phyloP scores from a whole-genome alignment of 2,797 vertebrate species.

The Limosa lapponica region DNA sequence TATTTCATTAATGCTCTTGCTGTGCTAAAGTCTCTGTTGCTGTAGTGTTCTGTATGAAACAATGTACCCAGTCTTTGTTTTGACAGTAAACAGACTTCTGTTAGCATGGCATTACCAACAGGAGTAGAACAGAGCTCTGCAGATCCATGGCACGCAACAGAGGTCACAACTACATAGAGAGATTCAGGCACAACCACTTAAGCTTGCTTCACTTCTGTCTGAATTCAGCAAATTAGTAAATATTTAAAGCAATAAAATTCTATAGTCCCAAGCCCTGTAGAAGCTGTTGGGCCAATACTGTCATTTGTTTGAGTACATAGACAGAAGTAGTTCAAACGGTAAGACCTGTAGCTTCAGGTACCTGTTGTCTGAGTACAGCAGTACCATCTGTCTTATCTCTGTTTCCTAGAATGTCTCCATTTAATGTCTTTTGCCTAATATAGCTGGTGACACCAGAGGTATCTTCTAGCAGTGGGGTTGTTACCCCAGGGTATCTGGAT shows the following conservation, averaged over 20 bases:
- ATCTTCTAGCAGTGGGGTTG: not conserved
- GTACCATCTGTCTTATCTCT: not conserved
- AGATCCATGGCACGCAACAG: fast-evolving
- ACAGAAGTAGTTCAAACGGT: not conserved
- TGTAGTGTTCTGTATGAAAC: not conserved
- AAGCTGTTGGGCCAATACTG: not conserved
- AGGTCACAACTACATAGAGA: not conserved
- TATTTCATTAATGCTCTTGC: not conserved
- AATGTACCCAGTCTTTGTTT: not conserved
- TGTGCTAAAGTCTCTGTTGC: not conserved
- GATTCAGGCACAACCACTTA: not conserved
- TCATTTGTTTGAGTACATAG: not conserved
- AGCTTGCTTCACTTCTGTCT: not conserved
- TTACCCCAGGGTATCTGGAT: not conserved
- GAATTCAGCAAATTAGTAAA: not conserved
- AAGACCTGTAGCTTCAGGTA: not conserved
- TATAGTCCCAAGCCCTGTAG: not conserved
- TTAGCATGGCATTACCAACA: too few relatives aligned
- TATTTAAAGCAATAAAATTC: not conserved
- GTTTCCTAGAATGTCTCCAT: not conserved
- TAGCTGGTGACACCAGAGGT: not conserved
- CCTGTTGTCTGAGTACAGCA: not conserved
- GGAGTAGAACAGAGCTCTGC: not conserved
- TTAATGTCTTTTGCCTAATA: not conserved
- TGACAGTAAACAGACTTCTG: not conserved